These are phyloP conservation scores for Amblyteles armatorius DNA, from an alignment of 2,888 invertebrate species.

Conservation along the genomic window DNA sequence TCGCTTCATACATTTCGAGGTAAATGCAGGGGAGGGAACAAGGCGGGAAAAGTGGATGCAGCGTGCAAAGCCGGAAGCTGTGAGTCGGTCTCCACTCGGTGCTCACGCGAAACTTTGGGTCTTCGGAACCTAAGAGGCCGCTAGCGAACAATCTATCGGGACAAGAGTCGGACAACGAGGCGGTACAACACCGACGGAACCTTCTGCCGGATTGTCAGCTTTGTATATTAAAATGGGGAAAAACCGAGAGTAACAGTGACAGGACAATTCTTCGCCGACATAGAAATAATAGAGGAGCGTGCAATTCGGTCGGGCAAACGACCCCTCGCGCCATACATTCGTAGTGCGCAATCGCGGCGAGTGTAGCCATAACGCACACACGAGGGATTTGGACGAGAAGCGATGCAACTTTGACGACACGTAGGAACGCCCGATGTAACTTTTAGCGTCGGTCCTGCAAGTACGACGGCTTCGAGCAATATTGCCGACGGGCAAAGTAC, in stretches of 20 bases:
- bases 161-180: not conserved
- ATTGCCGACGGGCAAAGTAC: conserved; percentile 28
- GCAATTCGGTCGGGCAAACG: not conserved
- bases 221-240: too few relatives aligned
- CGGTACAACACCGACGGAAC: not conserved
- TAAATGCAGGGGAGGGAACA: not conserved
- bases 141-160: conserved; percentile 27
- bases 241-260: too few relatives aligned
- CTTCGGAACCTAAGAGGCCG: conserved; percentile 11
- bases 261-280: not conserved
- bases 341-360: not conserved
- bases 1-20: not conserved
- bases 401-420: conserved; percentile 1
- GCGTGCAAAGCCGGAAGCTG: conserved; percentile 23
- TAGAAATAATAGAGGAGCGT: not conserved
- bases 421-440: not conserved
- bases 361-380: not conserved
- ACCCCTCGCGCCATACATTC: not conserved
- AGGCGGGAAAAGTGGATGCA: not conserved
- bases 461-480: conserved; percentile 8
- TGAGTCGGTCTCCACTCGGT: conserved; percentile 12
- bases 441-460: not conserved
- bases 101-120: conserved; percentile 10
- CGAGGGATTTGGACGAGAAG: not conserved
- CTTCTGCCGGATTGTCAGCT: too few relatives aligned